Conservation (phyloP, 1,140 invertebrate genomes). For the Sycophaga agraensis region DNA sequence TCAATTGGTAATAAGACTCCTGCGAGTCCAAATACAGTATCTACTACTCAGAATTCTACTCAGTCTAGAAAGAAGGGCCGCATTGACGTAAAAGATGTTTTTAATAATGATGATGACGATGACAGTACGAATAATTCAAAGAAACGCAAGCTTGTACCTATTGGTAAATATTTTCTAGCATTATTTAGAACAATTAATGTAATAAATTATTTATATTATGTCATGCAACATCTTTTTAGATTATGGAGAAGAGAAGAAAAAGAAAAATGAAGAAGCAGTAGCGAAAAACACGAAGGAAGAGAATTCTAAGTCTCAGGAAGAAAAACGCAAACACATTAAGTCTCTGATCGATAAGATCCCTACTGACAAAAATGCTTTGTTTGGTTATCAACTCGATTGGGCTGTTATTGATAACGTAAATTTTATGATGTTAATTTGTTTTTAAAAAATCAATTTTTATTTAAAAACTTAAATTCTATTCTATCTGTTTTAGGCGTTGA, state of each 20-base stretch:
- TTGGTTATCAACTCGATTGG: conserved; percentile 92
- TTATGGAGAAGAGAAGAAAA: conserved; percentile 69
- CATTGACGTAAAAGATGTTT: conserved; percentile 84
- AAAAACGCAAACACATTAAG: conserved; percentile 95
- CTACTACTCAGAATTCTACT: conserved; percentile 41
- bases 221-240: too few relatives aligned
- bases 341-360: conserved; percentile 97
- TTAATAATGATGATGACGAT: conserved; percentile 88
- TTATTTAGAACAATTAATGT: conserved; percentile 5
- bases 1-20: conserved; percentile 52
- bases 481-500: conserved; percentile 65
- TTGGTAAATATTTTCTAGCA: conserved; percentile 69
- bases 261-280: conserved; percentile 57
- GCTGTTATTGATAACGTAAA: conserved; percentile 78
- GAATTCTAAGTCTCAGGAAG: conserved; percentile 79
- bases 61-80: conserved; percentile 68
- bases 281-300: conserved; percentile 70
- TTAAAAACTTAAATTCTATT: background rate
- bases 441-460: background rate
- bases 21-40: conserved; percentile 46
- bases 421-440: conserved; percentile 17
- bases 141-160: conserved; percentile 81
- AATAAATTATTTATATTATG: too few relatives aligned
- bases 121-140: conserved; percentile 68
- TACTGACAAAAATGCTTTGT: conserved; percentile 93